These are phyloP conservation scores for Amblyteles armatorius DNA, from an alignment of 2,888 invertebrate genomes.

Conservation along the genomic window DNA sequence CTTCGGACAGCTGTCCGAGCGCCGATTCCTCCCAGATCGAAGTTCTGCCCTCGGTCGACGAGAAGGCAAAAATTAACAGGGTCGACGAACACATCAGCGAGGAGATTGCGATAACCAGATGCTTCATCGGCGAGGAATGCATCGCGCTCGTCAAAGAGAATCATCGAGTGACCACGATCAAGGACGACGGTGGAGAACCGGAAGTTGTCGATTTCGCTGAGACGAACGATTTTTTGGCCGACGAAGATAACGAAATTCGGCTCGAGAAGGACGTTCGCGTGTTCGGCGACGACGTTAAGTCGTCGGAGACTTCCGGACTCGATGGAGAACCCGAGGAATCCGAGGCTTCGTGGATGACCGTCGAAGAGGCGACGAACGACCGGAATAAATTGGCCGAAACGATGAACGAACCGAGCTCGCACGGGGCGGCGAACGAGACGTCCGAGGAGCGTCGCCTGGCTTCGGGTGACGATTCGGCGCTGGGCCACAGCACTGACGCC, in stretches of 20 bases:
- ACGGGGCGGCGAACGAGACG: constrained; percentile 39
- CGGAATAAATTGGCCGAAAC: constrained; percentile 58
- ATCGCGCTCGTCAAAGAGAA: constrained; percentile 27
- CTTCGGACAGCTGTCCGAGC: constrained; percentile 29
- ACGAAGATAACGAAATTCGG: constrained; percentile 5
- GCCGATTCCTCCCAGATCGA: constrained; percentile 42
- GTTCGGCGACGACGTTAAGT: constrained; percentile 56
- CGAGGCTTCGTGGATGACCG: constrained; percentile 74
- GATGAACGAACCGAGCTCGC: constrained; percentile 50
- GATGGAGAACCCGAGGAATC: constrained; percentile 68
- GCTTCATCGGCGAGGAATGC: constrained; percentile 47
- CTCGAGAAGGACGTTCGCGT: constrained; percentile 42
- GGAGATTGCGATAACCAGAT: background rate
- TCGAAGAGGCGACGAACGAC: constrained; percentile 73
- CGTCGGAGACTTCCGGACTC: constrained; percentile 50
- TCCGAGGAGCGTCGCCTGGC: constrained; percentile 32
- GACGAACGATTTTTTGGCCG: constrained; percentile 20
- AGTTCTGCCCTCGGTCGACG: background rate
- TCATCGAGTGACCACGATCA: background rate
- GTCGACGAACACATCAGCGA: background rate
- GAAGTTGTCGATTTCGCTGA: constrained; percentile 28
- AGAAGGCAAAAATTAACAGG: background rate
- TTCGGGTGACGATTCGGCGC: constrained; percentile 40
- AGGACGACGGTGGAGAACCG: constrained; percentile 23
- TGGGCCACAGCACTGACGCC: constrained; percentile 37